Conservation (phyloP, 2,888 invertebrate species). For the Hyppa rectilinea region DNA sequence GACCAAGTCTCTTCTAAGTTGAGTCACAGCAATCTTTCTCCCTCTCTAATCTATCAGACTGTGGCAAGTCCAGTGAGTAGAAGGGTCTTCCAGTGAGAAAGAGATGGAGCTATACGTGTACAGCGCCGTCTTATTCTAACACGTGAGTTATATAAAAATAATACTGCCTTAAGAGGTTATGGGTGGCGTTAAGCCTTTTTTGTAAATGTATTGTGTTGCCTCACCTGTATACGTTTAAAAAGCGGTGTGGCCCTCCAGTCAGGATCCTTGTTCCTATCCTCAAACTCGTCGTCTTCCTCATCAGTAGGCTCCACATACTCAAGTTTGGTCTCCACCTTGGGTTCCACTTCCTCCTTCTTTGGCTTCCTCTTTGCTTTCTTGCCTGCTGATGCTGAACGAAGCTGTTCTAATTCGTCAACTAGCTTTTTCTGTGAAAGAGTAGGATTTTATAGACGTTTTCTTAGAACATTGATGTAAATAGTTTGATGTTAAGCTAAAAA, state of each 20-base stretch:
- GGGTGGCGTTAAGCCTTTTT: not conserved
- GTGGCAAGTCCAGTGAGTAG: no score
- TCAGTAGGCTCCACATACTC: slow-evolving; percentile 81
- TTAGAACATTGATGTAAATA: not conserved
- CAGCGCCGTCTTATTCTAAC: no score
- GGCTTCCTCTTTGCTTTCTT: slow-evolving; percentile 74
- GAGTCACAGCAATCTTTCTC: no score
- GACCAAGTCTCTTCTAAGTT: no score
- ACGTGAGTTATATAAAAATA: no score
- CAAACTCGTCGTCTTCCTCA: slow-evolving; percentile 81
- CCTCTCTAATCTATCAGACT: no score
- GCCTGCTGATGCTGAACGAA: slow-evolving; percentile 70
- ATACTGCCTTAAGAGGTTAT: no score
- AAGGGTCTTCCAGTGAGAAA: no score
- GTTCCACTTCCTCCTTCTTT: slow-evolving; percentile 72
- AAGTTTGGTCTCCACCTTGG: slow-evolving; percentile 67
- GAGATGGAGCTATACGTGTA: no score
- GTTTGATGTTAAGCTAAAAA: not conserved
- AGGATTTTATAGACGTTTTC: not conserved
- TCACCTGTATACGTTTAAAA: slow-evolving; percentile 87
- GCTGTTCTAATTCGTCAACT: slow-evolving; percentile 81
- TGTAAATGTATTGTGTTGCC: not conserved
- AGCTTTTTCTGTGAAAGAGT: slow-evolving; percentile 80
- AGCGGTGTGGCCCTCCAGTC: slow-evolving; percentile 93
- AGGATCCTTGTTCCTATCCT: slow-evolving; percentile 89